These are phyloP conservation scores for Drosophila anomalata DNA, from an alignment of 2,888 invertebrate genomes.

Conservation along the genomic window DNA sequence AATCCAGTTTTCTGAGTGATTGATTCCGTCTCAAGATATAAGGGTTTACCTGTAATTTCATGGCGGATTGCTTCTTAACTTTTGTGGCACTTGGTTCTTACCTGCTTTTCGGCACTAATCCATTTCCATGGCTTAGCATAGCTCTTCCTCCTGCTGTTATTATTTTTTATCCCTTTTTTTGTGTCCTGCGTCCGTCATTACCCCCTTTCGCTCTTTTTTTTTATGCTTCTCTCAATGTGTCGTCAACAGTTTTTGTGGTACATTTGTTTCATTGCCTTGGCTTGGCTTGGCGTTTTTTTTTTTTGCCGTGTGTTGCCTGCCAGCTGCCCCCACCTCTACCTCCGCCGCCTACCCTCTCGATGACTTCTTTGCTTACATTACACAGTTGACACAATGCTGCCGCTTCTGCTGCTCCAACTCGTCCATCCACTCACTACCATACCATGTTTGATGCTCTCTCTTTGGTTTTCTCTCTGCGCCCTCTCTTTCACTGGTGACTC, in stretches of 20 bases:
- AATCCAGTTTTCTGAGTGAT: neutral
- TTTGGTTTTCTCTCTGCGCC: constrained; percentile 11
- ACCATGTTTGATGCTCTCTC: constrained; percentile 16
- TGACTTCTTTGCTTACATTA: constrained; percentile 71
- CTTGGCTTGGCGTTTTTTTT: constrained; percentile 66
- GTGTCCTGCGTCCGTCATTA: constrained; percentile 61
- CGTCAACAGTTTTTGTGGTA: constrained; percentile 78
- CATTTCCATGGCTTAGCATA: constrained; percentile 53
- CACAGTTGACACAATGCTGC: constrained; percentile 74
- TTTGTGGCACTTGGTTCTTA: constrained; percentile 33
- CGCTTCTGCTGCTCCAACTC: constrained; percentile 72
- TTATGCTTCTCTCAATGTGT: constrained; percentile 50
- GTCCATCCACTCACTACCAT: constrained; percentile 64
- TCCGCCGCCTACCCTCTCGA: constrained; percentile 9
- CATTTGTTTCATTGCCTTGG: constrained; percentile 76
- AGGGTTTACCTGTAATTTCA: neutral
- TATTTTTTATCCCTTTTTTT: constrained; percentile 72
- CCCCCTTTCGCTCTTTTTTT: constrained; percentile 34
- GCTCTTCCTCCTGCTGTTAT: constrained; percentile 49
- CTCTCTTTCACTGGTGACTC: constrained; percentile 46
- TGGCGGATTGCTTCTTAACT: constrained; percentile 9
- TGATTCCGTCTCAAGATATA: neutral
- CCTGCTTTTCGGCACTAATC: constrained; percentile 68
- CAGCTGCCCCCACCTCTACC: constrained; percentile 25
- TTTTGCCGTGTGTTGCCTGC: constrained; percentile 56